Evolutionary conservation across 2,888 invertebrate species (phyloP).

Genomic region (Chloroclysta siterata): DNA sequence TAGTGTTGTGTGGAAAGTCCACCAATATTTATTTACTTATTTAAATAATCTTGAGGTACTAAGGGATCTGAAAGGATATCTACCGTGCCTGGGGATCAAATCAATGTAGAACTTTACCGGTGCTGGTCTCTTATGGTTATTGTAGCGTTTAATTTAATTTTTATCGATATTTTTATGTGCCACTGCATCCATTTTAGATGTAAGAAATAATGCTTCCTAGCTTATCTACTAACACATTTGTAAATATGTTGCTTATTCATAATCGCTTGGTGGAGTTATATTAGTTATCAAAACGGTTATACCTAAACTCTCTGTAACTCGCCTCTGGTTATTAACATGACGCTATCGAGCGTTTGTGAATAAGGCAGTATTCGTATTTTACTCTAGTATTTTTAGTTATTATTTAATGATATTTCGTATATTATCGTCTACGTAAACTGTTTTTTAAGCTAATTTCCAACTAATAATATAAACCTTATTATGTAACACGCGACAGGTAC

Average conservation of each 20-base stretch:
- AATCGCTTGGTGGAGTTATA: neutral
- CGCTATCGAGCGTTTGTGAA: constrained; percentile 3
- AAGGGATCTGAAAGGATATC: too few relatives aligned
- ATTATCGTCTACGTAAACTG: neutral
- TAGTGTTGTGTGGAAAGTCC: too few relatives aligned
- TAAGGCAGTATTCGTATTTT: neutral
- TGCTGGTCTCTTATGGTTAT: neutral
- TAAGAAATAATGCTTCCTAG: constrained; percentile 28
- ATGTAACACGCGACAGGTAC: too few relatives aligned
- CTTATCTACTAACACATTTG: constrained; percentile 3
- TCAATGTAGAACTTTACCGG: neutral
- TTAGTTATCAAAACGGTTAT: neutral
- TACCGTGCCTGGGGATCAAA: too few relatives aligned
- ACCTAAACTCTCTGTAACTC: neutral
- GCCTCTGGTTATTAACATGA: neutral
- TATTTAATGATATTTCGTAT: neutral
- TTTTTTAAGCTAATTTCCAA: too few relatives aligned
- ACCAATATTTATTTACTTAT: too few relatives aligned
- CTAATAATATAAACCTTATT: too few relatives aligned
- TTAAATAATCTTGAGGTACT: too few relatives aligned
- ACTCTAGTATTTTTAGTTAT: neutral
- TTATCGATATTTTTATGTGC: constrained; percentile 26
- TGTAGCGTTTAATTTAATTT: neutral
- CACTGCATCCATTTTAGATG: constrained; percentile 20
- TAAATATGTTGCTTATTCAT: neutral